Evolutionary conservation across 2,797 vertebrate genomes (phyloP).

Genomic region (Dendrocincla tyrannina): DNA sequence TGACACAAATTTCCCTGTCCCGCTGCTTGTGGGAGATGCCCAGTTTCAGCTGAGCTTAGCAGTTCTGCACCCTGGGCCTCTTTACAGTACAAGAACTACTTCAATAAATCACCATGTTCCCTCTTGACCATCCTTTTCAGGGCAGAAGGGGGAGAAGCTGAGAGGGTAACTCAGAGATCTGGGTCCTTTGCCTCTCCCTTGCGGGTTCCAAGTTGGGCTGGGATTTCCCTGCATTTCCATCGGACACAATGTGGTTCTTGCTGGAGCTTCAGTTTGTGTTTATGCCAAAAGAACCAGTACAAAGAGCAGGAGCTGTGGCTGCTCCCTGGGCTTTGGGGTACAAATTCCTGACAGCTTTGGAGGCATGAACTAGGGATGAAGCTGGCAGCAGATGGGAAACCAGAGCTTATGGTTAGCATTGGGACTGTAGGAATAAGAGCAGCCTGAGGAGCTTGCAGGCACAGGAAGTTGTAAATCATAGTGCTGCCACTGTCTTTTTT

Average conservation of each 20-base stretch:
- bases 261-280: background rate
- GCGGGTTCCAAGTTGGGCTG: background rate
- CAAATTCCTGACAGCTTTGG: background rate
- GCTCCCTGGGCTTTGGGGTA: background rate
- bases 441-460: background rate
- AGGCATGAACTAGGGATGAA: background rate
- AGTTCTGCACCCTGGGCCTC: constrained; percentile 30
- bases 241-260: background rate
- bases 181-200: background rate
- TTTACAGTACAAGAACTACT: constrained; percentile 25
- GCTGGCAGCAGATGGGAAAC: background rate
- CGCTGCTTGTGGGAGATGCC: constrained; percentile 33
- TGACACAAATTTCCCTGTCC: constrained; percentile 54
- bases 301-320: background rate
- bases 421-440: background rate
- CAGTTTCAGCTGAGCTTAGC: constrained; percentile 63
- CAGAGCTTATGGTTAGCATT: background rate
- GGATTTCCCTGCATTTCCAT: background rate
- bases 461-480: background rate
- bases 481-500: background rate
- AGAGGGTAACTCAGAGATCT: background rate
- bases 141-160: background rate
- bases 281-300: background rate
- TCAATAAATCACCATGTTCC: constrained; percentile 41
- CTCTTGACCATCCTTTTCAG: constrained; percentile 6